Base-by-base conservation (phyloP, 2,113 vertebrate species). In the Dasypus novemcinctus region DNA sequence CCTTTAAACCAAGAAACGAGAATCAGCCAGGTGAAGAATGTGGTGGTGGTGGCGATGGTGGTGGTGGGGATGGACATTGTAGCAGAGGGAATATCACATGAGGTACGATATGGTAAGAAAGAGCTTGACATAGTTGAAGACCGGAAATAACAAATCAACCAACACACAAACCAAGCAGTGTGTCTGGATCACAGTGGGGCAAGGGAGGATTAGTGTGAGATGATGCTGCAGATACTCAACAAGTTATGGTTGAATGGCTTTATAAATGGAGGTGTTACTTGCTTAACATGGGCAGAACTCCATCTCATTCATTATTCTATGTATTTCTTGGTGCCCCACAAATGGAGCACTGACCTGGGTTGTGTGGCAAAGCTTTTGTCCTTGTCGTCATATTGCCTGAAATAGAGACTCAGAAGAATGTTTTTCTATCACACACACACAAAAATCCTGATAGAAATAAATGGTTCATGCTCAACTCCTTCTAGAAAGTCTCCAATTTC, bases 371-470 rank as follows among this genome's bases (percentile, higher is more conserved):
- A 23, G 25, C 9, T 71, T 88, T 38, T 66, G 23, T 75, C 64
- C n/a, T 81, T 72, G 38, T 11, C 12, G 31, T 76, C 84, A 15
- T 14, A 18, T 23, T 14, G 27, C n/a, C 41, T 74, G 59, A 92
- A 71, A 96, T 54, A 69, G 0, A 90, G 20, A 57, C 29, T 14
- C 41, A 78, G 52, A 66, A n/a, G 78, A 69, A 27, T 38, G 72
- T 43, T 61, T n/a, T 31, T n/a, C 43, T 54, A 38, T 81, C 27
- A 84, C 41, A 54, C 31, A 33, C 25, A 79, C 25, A 41, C 82
- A 49, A n/a, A 25, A 52, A 41, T 46, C 84, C 29, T 87, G 76
- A 46, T 31, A 87, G 74, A 92, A 91, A 38, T 68, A 86, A 59
- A 52, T 80, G 33, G 75, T 76, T 87, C 36, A 52, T 52, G 14